phyloP scores from a whole-genome alignment of 2,797 vertebrate genomes.

The Molossus molossus region DNA sequence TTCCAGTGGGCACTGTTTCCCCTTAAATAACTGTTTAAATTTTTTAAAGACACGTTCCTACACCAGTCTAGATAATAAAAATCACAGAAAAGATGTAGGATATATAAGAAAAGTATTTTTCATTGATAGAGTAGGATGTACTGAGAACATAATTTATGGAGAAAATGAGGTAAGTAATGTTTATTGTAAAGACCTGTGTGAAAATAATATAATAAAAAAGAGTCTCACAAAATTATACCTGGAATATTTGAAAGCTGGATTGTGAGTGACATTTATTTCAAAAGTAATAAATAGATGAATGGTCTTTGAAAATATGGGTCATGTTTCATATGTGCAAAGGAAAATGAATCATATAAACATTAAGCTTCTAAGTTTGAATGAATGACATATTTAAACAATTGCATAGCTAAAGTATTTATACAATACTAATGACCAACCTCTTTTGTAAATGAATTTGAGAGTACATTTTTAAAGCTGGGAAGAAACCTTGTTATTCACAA shows the following conservation, averaged over 20 bases:
- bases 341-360: conserved; percentile 6
- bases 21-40: conserved; percentile 66
- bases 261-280: conserved; percentile 56
- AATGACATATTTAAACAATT: conserved; percentile 25
- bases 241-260: conserved; percentile 37
- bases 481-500: conserved; percentile 38
- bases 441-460: conserved; percentile 42
- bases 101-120: conserved; percentile 53
- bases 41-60: conserved; percentile 57
- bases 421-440: conserved; percentile 52
- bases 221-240: conserved; percentile 34
- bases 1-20: conserved; percentile 65
- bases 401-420: conserved; percentile 45
- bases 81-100: conserved; percentile 42
- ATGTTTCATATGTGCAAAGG: conserved; percentile 23
- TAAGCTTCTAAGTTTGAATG: conserved; percentile 50
- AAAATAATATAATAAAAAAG: conserved; percentile 54
- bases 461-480: conserved; percentile 55
- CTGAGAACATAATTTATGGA: conserved; percentile 20
- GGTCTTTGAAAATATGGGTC: conserved; percentile 47
- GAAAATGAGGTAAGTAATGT: conserved; percentile 31
- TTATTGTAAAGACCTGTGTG: conserved; percentile 26
- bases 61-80: conserved; percentile 1
- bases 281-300: conserved; percentile 47
- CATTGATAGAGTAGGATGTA: background rate